These are phyloP conservation scores for Sminthurides bifidus DNA, from an alignment of 1,140 invertebrate species.

Conservation along the genomic window DNA sequence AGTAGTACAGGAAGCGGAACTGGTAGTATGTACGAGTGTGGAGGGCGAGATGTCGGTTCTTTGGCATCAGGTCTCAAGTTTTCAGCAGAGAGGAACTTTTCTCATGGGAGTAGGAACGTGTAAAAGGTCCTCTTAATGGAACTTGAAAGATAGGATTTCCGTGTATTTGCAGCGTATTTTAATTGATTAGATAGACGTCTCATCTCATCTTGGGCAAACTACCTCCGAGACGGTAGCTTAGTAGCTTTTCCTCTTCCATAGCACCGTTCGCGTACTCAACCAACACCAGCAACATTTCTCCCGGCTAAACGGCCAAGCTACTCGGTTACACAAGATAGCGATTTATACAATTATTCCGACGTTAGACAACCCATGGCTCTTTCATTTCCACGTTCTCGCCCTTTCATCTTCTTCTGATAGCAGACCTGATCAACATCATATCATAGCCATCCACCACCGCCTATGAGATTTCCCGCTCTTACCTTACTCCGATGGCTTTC, in stretches of 20 bases:
- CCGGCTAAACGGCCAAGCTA: background rate
- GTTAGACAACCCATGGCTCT: no score
- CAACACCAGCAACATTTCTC: no score
- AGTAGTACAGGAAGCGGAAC: background rate
- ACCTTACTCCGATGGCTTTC: no score
- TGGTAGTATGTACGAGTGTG: background rate
- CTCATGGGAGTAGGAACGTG: conserved; percentile 26
- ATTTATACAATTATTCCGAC: no score
- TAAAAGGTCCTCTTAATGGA: conserved; percentile 33
- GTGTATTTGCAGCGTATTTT: conserved; percentile 33
- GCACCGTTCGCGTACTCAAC: no score
- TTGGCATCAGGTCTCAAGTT: background rate
- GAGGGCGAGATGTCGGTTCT: background rate
- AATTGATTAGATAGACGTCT: conserved; percentile 33
- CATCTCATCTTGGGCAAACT: conserved; percentile 15
- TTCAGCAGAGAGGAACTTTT: background rate
- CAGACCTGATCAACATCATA: no score
- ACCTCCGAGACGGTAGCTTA: conserved; percentile 23
- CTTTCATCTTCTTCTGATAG: no score
- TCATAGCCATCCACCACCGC: no score
- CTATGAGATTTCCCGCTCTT: no score
- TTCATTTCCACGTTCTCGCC: no score
- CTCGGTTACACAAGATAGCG: no score
- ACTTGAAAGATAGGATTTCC: conserved; percentile 34
- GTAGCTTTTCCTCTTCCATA: conserved; percentile 11